phyloP scores from a whole-genome alignment of 2,888 invertebrate species.

The Iselma pallidipennis region DNA sequence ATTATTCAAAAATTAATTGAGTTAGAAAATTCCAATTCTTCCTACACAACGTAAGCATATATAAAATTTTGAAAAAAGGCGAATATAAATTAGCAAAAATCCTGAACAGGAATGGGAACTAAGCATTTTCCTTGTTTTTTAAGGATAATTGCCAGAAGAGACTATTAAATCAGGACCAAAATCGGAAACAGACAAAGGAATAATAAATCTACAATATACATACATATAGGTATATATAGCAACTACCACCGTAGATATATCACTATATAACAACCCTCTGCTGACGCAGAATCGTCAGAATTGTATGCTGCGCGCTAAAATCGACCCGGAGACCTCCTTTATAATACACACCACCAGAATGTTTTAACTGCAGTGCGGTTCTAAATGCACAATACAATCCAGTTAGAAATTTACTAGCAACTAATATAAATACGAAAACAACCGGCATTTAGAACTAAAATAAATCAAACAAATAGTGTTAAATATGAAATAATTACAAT shows the following conservation, averaged over 20 bases:
- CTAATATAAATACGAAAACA: constrained; percentile 15
- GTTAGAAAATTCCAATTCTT: too few relatives aligned
- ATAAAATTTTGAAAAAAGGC: too few relatives aligned
- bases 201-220: neutral
- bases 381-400: constrained; percentile 7
- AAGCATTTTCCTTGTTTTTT: too few relatives aligned
- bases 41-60: too few relatives aligned
- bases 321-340: constrained; percentile 14
- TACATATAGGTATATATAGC: neutral
- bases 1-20: too few relatives aligned
- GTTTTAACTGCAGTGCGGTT: constrained; percentile 23
- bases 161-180: neutral
- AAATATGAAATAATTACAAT: neutral
- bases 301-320: constrained; percentile 8
- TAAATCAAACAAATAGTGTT: neutral
- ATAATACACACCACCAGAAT: neutral
- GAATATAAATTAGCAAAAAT: too few relatives aligned
- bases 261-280: neutral
- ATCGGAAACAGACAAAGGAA: neutral
- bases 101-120: too few relatives aligned
- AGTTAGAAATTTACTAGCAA: constrained; percentile 6
- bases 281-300: constrained; percentile 16
- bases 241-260: neutral
- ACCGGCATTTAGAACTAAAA: constrained; percentile 6
- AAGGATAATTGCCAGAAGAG: too few relatives aligned